Base-by-base conservation (phyloP, 2,113 vertebrate species). In the Anhinga rufa region DNA sequence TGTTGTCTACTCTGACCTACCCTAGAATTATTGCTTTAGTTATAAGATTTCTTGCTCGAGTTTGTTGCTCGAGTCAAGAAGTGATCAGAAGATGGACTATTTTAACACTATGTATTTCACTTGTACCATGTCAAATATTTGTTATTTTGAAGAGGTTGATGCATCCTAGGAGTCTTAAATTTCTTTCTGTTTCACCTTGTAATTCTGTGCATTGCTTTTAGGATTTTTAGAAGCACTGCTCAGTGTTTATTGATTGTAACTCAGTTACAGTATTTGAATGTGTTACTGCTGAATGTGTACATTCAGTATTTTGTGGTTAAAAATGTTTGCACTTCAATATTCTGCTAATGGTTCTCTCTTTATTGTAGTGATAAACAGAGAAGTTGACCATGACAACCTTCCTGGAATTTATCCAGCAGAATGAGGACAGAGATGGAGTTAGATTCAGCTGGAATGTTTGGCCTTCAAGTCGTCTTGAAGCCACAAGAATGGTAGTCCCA, bases 391-490 rank as follows among this genome's bases (percentile, higher is more conserved):
- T 99, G 99, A 98, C 99, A 74, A 99, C 99, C 86, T 99, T 99
- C 97, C 98, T 99, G 91, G 99, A 99, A 96, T 99, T 99, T 97
- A 99, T 99, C 70, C 98, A 99, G 94, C 99, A 99, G 98, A 99
- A 99, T 81, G 99, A 99, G 98, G 99, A 99, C 88, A 98, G 99
- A 26, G 99, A 99, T 96, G 99, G 99, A 29, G 99, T 99, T 76
- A 98, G 99, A 22, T 99, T 99, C 98, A 99, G 99, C 97, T 99
- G 99, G 99, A 99, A 99, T 48, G 99, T 99, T 40, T 99, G 99
- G 99, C 99, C 99, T 31, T 99, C 99, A 40, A 99, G 99, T 97
- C 98, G 99, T 12, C 97, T 99, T 70, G 99, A 99, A 98, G 99
- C 99, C 74, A 99, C 99, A 4, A 98, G 99, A 71, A 99, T 99